Conservation (phyloP, 2,888 invertebrate species). For the Leptopterna dolabrata region DNA sequence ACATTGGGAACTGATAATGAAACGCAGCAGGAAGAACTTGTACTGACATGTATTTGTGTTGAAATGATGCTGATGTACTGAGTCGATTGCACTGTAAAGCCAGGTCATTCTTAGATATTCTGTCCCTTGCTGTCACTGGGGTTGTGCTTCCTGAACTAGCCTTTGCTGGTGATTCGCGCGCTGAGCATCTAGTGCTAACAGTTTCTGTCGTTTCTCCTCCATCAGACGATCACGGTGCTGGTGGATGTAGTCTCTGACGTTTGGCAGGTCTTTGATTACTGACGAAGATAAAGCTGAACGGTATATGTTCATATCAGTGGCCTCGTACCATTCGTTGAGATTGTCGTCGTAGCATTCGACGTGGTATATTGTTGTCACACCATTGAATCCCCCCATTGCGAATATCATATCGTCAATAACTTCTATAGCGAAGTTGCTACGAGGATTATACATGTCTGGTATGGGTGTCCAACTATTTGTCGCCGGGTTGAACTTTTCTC, state of each 20-base stretch:
- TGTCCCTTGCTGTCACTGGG: background rate
- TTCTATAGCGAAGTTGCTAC: slow-evolving; percentile 93
- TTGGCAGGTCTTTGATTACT: slow-evolving; percentile 88
- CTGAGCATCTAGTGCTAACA: slow-evolving; percentile 70
- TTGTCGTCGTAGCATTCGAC: slow-evolving; percentile 92
- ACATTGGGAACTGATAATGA: slow-evolving; percentile 86
- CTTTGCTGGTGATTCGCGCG: slow-evolving; percentile 62
- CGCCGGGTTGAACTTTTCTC: slow-evolving; percentile 85
- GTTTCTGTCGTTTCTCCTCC: slow-evolving; percentile 88
- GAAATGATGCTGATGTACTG: slow-evolving; percentile 64
- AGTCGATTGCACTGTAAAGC: background rate
- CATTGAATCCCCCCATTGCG: slow-evolving; percentile 94
- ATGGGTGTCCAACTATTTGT: slow-evolving; percentile 85
- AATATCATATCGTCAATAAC: slow-evolving; percentile 95
- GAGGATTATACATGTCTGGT: slow-evolving; percentile 89
- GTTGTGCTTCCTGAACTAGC: background rate
- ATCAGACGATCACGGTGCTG: slow-evolving; percentile 86
- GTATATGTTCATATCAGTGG: slow-evolving; percentile 93
- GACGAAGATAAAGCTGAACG: slow-evolving; percentile 91
- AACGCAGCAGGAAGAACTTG: too few relatives aligned
- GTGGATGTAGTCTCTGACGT: slow-evolving; percentile 91
- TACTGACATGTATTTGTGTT: background rate
- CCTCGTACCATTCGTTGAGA: slow-evolving; percentile 91
- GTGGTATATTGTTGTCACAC: slow-evolving; percentile 90
- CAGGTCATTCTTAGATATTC: background rate